A percentile compares a stretch with the other conserved stretches of the same genome.
Conservation (phyloP, 2,113 vertebrate species). For the Numida meleagris region DNA sequence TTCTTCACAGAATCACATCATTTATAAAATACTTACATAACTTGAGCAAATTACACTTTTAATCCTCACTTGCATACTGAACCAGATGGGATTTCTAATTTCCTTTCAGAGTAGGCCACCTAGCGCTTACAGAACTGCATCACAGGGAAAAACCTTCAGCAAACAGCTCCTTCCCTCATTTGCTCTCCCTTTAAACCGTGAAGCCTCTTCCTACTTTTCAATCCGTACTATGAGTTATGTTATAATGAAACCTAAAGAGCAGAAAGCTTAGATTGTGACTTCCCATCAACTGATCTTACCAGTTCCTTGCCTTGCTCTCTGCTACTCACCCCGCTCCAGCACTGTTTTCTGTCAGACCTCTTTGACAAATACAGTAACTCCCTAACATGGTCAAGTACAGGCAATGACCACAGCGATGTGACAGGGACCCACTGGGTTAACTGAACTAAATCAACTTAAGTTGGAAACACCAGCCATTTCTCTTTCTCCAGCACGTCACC, state of each 20-base stretch:
- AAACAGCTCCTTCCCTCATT: background rate
- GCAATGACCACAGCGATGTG: background rate
- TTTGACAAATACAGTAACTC: background rate
- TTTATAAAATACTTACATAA: background rate
- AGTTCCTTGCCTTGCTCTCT: background rate
- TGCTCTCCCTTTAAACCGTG: background rate
- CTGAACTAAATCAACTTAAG: background rate
- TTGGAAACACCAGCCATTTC: background rate
- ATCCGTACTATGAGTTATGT: background rate
- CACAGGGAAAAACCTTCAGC: background rate
- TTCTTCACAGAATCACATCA: background rate
- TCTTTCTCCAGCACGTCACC: background rate
- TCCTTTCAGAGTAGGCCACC: slow-evolving; percentile 51
- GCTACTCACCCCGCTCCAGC: background rate
- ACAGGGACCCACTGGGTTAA: background rate
- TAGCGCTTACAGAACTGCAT: slow-evolving; percentile 16
- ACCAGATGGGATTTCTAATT: background rate
- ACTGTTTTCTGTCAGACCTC: background rate
- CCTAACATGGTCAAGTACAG: background rate
- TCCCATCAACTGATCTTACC: background rate
- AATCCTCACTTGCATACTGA: background rate
- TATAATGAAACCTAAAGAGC: background rate
- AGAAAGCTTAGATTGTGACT: background rate
- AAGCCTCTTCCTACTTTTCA: background rate
- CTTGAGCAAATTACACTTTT: background rate